Evolutionary conservation across 1,140 invertebrate species (phyloP), one percentile per base, ranked within the genome.

Genomic region (Tachypleus tridentatus): DNA sequence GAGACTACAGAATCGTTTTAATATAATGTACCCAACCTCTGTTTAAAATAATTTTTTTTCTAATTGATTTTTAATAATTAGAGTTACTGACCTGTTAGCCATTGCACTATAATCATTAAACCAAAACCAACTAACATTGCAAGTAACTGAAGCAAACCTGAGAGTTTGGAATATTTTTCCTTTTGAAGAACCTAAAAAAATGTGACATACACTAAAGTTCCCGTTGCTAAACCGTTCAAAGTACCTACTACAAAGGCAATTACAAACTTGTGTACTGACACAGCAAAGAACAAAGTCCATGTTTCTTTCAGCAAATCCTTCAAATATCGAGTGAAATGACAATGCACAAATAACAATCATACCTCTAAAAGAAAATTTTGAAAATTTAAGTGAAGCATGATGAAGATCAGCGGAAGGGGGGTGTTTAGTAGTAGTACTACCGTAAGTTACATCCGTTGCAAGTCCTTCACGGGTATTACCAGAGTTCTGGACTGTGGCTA

Each of bases 151-250:
- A 63, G 3, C 61, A 60, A 65, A 11, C 54, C 58, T n/a, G 61
- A 57, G 5, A 68, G 60, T n/a, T 63, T 58, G 48, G 61, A 64
- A 9, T 68, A 7, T 48, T 68, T 62, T 49, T 68, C 61, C 5
- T 62, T 65, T 54, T 68, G 92, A 47, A 97, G 77, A 51, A 97
- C 88, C 80, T 97, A 93, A 74, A 91, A 90, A 50, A 94, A 89
- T 0, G 91, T 93, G 51, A 97, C 89, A 76, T 95, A 97, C 0
- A 97, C 77, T 56, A 97, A 83, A 3, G 92, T 95, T 57, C 93
- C 93, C 52, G 87, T 91, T 11, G 92, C 90, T 51, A 95, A 62
- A 11, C 57, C 67, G 54, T 68, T 68, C 10, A 68, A 49, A n/a
- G 63, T 57, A 47, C 64, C 78, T 10, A 81, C 69, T 53, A 74